Base-by-base conservation (phyloP, 2,113 vertebrate species). In the Theristicus caerulescens region DNA sequence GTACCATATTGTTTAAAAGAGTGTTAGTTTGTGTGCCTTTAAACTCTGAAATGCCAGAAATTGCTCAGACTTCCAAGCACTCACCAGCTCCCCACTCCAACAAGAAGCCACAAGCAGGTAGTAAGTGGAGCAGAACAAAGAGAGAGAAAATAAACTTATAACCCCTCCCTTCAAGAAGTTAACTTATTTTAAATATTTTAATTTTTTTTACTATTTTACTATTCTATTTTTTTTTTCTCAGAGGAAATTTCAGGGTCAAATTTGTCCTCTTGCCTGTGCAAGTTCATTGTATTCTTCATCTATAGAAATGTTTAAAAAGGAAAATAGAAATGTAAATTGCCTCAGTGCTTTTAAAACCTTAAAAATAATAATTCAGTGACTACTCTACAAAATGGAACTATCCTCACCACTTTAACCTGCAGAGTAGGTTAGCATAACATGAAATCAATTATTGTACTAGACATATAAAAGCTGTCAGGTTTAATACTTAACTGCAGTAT, bases 401-500 rank as follows among this genome's bases (percentile, higher is more conserved):
- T 62, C 91, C 79, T 61, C 44, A 6, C 54, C 42, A 34, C 55
- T 82, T 89, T 82, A 95, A 96, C 94, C 86, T 61, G 62, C 84
- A 10, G 38, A 97, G 78, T 66, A 70, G 66, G 82, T 96, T 96
- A 93, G 79, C 91, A 84, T 95, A 97, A 96, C 91, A 83, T 4
- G 49, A 89, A 92, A 89, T 96, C 94, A 94, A 82, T 97, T 97
- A 95, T 81, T 93, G 32, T 82, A 80, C 87, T 38, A 54, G 52
- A 88, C 66, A 82, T 70, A 95, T 88, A 93, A 88, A 85, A 92
- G 49, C 86, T 95, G 90, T 91, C 82, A 96, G 85, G 64, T 74
- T 81, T 96, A 74, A 90, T 78, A 80, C 40, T 72, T 72, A 94
- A 86, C 89, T 79, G 29, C 77, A 79, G 9, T 61, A 73, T 90